Evolutionary conservation across 64 coral and sea anemone species (phyloP).

Genomic region (Pachyseris speciosa): DNA sequence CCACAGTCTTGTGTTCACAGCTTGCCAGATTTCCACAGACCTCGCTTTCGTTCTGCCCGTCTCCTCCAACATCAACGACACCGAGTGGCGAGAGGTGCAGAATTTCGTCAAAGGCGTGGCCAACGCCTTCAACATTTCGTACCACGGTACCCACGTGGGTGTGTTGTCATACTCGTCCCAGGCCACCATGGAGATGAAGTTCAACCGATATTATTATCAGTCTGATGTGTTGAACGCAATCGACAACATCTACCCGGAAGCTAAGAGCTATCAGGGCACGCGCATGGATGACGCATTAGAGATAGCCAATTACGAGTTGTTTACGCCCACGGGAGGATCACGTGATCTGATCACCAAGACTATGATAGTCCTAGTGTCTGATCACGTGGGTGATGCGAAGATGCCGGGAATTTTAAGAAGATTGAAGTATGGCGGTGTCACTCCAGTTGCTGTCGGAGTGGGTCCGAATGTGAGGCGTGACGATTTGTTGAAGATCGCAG

Average conservation of each 20-base stretch:
- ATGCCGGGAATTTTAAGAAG: conserved; percentile 61
- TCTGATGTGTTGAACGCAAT: conserved; percentile 82
- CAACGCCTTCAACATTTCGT: conserved; percentile 85
- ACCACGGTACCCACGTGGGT: conserved; percentile 90
- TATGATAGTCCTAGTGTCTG: conserved; percentile 77
- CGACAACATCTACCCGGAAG: conserved; percentile 94
- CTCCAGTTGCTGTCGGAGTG: conserved; percentile 74
- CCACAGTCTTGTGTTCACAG: conserved; percentile 13
- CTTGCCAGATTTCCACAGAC: conserved; percentile 72
- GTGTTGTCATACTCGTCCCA: conserved; percentile 89
- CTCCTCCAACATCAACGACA: conserved; percentile 94
- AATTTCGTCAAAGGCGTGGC: conserved; percentile 87
- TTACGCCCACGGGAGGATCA: conserved; percentile 80
- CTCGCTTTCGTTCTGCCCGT: conserved; percentile 81
- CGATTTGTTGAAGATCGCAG: conserved; percentile 70
- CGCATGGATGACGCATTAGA: conserved; percentile 84
- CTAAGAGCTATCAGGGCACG: conserved; percentile 79
- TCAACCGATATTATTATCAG: conserved; percentile 87
- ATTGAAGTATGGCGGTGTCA: conserved; percentile 72
- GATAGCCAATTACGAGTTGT: conserved; percentile 92
- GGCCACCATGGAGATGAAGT: conserved; percentile 90
- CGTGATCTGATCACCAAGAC: conserved; percentile 70
- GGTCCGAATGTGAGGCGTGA: conserved; percentile 68
- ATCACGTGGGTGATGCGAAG: conserved; percentile 64
- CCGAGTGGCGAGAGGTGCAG: conserved; percentile 87